A percentile compares a stretch with the other conserved stretches of the same genome.
phyloP scores from a whole-genome alignment of 2,888 invertebrate species.

The Dermolepida albohirtum region DNA sequence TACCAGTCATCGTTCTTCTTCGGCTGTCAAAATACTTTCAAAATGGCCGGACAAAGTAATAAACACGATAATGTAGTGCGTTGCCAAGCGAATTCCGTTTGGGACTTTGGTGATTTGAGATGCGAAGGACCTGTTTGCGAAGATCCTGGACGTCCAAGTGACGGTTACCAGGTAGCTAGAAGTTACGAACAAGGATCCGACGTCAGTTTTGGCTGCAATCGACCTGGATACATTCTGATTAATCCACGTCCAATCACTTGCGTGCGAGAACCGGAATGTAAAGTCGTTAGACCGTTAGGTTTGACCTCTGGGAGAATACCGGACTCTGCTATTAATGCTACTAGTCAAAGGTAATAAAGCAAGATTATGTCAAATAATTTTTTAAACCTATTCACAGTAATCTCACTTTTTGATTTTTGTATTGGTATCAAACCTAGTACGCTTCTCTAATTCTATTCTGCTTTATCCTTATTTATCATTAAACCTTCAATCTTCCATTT shows the following conservation, averaged over 20 bases:
- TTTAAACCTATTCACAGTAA: too few species aligned
- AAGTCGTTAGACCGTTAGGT: slow-evolving; percentile 90
- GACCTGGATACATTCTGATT: slow-evolving; percentile 93
- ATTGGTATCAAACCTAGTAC: too few species aligned
- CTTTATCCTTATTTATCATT: too few species aligned
- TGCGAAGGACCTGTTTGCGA: slow-evolving; percentile 98
- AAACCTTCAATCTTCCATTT: too few species aligned
- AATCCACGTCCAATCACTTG: slow-evolving; percentile 92
- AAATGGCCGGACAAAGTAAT: slow-evolving; percentile 91
- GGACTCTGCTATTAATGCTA: slow-evolving; percentile 94
- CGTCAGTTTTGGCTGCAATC: slow-evolving; percentile 88
- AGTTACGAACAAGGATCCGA: slow-evolving; percentile 92
- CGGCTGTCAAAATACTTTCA: slow-evolving; percentile 96
- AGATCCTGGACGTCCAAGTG: slow-evolving; percentile 94
- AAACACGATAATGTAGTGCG: slow-evolving; percentile 92
- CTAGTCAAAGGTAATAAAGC: slow-evolving; percentile 74
- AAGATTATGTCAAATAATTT: too few species aligned
- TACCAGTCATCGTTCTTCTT: slow-evolving; percentile 96
- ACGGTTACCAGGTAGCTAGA: slow-evolving; percentile 86
- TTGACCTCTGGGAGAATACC: slow-evolving; percentile 92
- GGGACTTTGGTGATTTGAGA: slow-evolving; percentile 96
- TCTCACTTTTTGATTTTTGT: too few species aligned
- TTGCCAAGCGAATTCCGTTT: slow-evolving; percentile 91
- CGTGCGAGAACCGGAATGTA: slow-evolving; percentile 92
- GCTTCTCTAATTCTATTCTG: too few species aligned